A percentile compares a stretch with the other conserved stretches of the same genome.
phyloP scores from a whole-genome alignment of 2,797 vertebrate genomes.

The Platyrinchus mystaceus region DNA sequence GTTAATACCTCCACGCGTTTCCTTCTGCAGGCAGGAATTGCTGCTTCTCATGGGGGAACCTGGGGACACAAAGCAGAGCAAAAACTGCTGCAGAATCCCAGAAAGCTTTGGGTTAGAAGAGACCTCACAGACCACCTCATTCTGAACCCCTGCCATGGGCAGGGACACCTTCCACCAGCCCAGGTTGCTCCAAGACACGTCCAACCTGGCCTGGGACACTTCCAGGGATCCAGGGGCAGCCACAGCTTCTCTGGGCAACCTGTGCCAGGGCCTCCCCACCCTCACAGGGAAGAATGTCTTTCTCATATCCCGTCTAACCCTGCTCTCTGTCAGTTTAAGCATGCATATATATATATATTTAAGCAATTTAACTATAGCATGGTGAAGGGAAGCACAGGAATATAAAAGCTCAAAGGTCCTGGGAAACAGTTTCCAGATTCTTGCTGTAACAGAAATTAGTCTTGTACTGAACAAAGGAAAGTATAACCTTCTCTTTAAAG shows the following conservation, averaged over 20 bases:
- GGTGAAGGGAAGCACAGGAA: neutral
- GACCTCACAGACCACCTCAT: neutral
- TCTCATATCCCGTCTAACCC: neutral
- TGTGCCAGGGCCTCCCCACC: neutral
- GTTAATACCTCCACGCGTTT: fast-evolving
- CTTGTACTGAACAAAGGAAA: neutral
- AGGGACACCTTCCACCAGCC: neutral
- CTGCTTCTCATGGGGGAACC: fast-evolving
- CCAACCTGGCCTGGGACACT: neutral
- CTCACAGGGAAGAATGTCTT: neutral
- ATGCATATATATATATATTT: neutral
- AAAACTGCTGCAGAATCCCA: neutral
- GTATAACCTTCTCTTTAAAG: neutral
- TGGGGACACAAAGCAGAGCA: neutral
- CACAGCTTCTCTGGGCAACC: neutral
- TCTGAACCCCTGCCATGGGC: neutral
- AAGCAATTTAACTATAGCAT: neutral
- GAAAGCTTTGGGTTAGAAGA: neutral
- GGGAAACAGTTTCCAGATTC: neutral
- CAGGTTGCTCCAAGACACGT: neutral
- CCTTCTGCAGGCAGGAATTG: neutral
- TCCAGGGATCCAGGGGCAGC: neutral
- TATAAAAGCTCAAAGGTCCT: neutral
- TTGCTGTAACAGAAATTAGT: neutral
- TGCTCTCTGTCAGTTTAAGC: neutral